Conservation (phyloP, 2,113 vertebrate genomes). For the Phaethon lepturus region DNA sequence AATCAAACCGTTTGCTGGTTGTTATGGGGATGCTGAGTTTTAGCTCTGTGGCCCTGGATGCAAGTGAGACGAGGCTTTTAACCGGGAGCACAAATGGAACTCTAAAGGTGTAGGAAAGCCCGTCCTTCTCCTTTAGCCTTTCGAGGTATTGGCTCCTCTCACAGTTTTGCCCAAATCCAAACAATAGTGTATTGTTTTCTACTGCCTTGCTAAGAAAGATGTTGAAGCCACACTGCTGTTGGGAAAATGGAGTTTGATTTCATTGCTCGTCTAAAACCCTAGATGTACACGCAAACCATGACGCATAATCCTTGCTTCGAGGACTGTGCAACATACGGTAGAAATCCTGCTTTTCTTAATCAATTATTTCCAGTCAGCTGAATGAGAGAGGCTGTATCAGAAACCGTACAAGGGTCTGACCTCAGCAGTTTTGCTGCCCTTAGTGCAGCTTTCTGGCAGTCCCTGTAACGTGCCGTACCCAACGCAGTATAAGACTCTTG, state of each 20-base stretch:
- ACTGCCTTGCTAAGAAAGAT: neutral
- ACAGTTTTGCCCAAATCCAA: neutral
- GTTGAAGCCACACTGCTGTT: neutral
- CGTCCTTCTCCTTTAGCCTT: neutral
- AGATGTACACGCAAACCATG: neutral
- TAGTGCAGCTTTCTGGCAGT: neutral
- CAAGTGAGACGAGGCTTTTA: slow-evolving; percentile 78
- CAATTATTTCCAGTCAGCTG: neutral
- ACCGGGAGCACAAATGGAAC: slow-evolving; percentile 77
- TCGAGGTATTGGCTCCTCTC: neutral
- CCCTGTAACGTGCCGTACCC: neutral
- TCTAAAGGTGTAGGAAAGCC: slow-evolving; percentile 71
- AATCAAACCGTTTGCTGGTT: slow-evolving; percentile 83
- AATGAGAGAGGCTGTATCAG: neutral
- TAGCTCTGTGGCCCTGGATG: slow-evolving; percentile 79
- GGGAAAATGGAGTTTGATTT: neutral
- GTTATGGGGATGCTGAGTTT: slow-evolving; percentile 83
- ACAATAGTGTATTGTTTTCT: accelerated
- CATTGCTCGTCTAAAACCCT: neutral
- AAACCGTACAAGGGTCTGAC: neutral
- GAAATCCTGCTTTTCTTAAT: neutral
- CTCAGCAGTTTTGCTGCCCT: neutral
- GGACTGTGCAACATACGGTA: neutral
- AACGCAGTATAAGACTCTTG: neutral
- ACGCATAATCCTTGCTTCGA: neutral